These are phyloP conservation scores for Megalurothrips usitatus DNA, from an alignment of 2,888 invertebrate species.

Conservation along the genomic window DNA sequence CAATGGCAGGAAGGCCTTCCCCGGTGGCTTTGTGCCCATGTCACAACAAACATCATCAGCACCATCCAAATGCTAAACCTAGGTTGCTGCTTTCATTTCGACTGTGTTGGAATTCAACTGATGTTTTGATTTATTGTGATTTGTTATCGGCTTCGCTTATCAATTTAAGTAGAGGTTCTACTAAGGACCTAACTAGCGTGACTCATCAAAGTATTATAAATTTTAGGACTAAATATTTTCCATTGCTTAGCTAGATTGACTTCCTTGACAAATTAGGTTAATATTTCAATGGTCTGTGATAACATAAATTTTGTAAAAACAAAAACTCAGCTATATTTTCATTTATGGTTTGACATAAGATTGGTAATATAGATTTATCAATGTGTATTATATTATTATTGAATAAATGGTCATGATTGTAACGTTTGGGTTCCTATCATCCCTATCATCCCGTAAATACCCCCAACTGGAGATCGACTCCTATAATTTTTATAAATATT, in stretches of 20 bases:
- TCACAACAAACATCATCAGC: constrained; percentile 5
- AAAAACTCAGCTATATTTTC: background rate
- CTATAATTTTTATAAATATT: too few species aligned
- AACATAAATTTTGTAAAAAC: background rate
- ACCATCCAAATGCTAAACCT: background rate
- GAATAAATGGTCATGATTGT: background rate
- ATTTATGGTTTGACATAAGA: background rate
- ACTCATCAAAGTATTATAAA: background rate
- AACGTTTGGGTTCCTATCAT: background rate
- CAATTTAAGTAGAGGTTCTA: too few species aligned
- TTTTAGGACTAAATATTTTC: background rate
- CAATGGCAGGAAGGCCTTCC: constrained; percentile 2
- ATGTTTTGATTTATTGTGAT: background rate
- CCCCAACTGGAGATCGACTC: too few species aligned
- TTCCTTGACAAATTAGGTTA: background rate
- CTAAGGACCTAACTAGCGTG: too few species aligned
- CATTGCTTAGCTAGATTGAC: background rate
- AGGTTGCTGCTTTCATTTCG: background rate
- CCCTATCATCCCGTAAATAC: too few species aligned
- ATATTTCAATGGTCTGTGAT: constrained; percentile 1
- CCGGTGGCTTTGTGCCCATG: background rate
- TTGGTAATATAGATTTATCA: background rate
- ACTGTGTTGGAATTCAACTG: background rate
- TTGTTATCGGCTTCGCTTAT: background rate
- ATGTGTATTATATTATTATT: background rate